phyloP scores from a whole-genome alignment of 2,797 vertebrate genomes.

The Tinamus major region DNA sequence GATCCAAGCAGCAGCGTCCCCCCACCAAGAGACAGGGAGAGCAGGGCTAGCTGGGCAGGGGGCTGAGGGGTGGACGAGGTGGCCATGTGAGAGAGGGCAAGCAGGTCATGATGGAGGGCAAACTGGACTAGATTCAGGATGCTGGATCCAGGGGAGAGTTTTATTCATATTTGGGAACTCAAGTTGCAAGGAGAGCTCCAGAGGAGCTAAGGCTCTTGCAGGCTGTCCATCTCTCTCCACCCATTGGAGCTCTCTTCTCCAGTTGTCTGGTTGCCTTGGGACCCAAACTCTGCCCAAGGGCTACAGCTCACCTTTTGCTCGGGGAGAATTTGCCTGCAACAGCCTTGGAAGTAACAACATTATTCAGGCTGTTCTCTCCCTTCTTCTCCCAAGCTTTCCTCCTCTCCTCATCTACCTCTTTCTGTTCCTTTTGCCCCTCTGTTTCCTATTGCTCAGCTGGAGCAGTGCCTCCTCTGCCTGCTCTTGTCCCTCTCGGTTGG shows the following conservation, averaged over 20 bases:
- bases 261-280: background rate
- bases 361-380: background rate
- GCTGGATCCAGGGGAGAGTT: background rate
- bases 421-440: background rate
- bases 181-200: background rate
- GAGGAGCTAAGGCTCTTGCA: background rate
- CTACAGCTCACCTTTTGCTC: too few species aligned
- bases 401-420: background rate
- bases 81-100: background rate
- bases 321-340: background rate
- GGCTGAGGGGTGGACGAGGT: accelerated
- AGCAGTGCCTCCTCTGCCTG: background rate
- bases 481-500: background rate
- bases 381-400: background rate
- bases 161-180: background rate
- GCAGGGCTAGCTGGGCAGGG: background rate
- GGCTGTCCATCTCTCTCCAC: background rate
- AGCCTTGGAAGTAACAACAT: background rate
- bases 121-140: background rate
- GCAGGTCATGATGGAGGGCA: background rate
- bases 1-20: background rate
- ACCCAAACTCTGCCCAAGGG: background rate
- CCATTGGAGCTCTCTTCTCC: background rate
- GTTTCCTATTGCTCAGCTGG: background rate
- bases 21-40: background rate